Evolutionary conservation across 2,888 invertebrate genomes (phyloP).

Genomic region (Cartodere bifasciata): DNA sequence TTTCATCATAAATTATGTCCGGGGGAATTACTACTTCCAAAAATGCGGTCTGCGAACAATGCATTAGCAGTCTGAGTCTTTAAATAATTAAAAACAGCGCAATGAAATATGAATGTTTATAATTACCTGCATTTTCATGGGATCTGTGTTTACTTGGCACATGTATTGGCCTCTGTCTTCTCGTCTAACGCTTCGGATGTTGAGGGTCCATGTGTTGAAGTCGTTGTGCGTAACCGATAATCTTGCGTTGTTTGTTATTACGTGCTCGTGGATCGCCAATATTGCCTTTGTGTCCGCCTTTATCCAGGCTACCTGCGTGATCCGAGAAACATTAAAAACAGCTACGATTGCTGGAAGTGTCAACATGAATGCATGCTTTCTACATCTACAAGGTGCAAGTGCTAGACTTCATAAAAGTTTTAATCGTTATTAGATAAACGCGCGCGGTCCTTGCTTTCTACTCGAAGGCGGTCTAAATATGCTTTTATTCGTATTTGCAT

Average conservation of each 20-base stretch:
- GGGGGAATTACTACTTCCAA: constrained; percentile 87
- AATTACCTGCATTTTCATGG: constrained; percentile 86
- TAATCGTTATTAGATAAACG: no score
- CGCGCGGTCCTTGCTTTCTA: no score
- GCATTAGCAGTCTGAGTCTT: no score
- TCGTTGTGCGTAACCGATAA: constrained; percentile 84
- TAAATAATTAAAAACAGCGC: constrained; percentile 3
- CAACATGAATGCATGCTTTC: constrained; percentile 1
- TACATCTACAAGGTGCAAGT: constrained; percentile 1
- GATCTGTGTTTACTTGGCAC: constrained; percentile 92
- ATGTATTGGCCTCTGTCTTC: constrained; percentile 85
- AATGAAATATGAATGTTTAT: constrained; percentile 5
- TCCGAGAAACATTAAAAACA: no score
- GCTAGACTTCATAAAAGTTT: no score
- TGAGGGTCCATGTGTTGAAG: constrained; percentile 86
- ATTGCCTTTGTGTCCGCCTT: constrained; percentile 89
- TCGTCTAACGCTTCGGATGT: constrained; percentile 70
- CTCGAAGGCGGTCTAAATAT: no score
- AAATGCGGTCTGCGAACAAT: constrained; percentile 44
- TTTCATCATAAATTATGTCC: constrained; percentile 79
- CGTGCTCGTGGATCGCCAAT: constrained; percentile 85
- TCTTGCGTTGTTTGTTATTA: constrained; percentile 84
- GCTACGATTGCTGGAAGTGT: background rate
- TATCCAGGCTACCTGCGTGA: constrained; percentile 85
- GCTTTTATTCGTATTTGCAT: no score